A percentile compares a stretch with the other conserved stretches of the same genome.
Conservation (phyloP, 2,797 vertebrate genomes). For the Emydoidea blandingii region DNA sequence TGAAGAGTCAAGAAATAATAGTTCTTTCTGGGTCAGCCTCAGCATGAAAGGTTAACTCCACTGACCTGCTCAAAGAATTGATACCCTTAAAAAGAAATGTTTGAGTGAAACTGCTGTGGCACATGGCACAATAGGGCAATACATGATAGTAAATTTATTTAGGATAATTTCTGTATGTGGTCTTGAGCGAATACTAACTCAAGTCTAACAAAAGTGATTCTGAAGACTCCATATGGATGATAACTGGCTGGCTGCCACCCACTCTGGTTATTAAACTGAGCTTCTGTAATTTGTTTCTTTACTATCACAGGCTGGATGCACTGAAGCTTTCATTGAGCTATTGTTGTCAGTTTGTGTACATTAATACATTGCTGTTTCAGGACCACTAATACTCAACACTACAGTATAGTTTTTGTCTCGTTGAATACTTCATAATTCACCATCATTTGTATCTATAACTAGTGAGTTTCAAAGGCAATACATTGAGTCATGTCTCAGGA, state of each 20-base stretch:
- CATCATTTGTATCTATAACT: constrained; percentile 7
- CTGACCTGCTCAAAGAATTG: constrained; percentile 2
- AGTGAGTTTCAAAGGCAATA: constrained; percentile 57
- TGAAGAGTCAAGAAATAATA: constrained; percentile 1
- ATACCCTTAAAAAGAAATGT: constrained; percentile 41
- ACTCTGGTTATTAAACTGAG: constrained; percentile 38
- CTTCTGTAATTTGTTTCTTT: constrained; percentile 40
- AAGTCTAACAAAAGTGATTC: constrained; percentile 45
- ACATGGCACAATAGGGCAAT: background rate
- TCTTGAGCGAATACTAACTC: constrained; percentile 33
- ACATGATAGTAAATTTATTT: background rate
- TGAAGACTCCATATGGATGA: constrained; percentile 12
- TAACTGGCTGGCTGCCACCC: constrained; percentile 42
- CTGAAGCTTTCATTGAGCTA: constrained; percentile 10
- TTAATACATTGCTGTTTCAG: constrained; percentile 3
- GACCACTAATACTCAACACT: background rate
- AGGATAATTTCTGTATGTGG: background rate
- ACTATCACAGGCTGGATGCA: background rate
- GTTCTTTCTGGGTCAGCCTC: constrained; percentile 21
- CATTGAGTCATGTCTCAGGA: constrained; percentile 48
- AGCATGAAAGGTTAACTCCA: constrained; percentile 10
- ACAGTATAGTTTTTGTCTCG: constrained; percentile 39
- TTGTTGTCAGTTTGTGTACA: constrained; percentile 34
- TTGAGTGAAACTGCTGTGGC: background rate
- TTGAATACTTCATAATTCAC: constrained; percentile 59